These are phyloP conservation scores for Anas platyrhynchos DNA, from an alignment of 2,113 vertebrate genomes.

Conservation along the genomic window DNA sequence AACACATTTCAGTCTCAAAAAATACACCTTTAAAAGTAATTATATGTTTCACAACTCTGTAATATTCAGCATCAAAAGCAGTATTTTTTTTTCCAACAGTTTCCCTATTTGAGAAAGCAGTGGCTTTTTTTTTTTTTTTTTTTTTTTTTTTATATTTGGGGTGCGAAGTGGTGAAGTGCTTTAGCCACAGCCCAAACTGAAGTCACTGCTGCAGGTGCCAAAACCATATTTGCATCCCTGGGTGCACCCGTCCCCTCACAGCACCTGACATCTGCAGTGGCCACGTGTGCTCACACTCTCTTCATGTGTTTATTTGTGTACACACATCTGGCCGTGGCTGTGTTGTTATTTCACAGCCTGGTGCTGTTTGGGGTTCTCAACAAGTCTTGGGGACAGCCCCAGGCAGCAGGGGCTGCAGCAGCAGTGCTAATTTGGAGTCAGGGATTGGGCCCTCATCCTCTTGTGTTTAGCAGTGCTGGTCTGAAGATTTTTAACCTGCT, in stretches of 20 bases:
- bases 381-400: neutral
- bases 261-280: neutral
- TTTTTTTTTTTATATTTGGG: neutral
- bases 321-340: neutral
- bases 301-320: neutral
- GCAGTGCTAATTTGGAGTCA: neutral
- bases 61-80: neutral
- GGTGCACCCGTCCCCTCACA: rapidly evolving
- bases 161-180: neutral
- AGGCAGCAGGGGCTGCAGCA: neutral
- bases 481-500: neutral
- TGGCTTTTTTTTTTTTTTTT: neutral
- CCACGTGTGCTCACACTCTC: rapidly evolving
- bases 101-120: neutral
- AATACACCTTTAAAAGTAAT: neutral
- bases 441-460: neutral
- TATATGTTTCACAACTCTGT: neutral
- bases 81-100: neutral
- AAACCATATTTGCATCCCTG: rapidly evolving
- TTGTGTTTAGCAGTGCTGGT: neutral
- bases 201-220: neutral
- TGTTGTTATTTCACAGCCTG: neutral
- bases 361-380: neutral
- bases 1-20: neutral
- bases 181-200: neutral